Base-by-base conservation (phyloP, 1,140 invertebrate species). In the Campodea augens region DNA sequence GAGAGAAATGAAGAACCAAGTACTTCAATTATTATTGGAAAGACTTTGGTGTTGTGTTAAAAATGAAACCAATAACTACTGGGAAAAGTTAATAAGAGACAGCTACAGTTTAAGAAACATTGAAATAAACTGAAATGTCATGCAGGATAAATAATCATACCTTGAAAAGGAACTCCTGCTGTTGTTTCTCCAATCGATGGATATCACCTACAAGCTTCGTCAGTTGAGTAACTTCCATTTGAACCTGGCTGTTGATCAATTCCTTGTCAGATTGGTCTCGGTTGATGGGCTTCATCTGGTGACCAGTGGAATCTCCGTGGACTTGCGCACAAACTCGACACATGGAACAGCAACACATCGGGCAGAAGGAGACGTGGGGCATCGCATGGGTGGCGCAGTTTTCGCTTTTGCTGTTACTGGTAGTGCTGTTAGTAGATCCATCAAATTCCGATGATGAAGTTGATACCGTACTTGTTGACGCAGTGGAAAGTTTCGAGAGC, bases 181-280 rank as follows among this genome's bases (percentile, higher is more conserved):
- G 77, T 49, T 74, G 72, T 57, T 65, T 64, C 29, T 71, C 71
- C 51, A 81, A 61, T 52, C 67, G 69, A 58, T 71, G 71, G 37
- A 76, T 73, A 49, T 77, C 77, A 39, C 59, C 56, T 23, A 72
- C 64, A 54, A 74, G 65, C 51, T 72, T 73, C 41, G 60, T 60
- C 10, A 51, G 29, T n/a, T 41, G 40, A 36, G 42, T 24, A 36
- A 70, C 43, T 50, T 70, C 67, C n/a, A 61, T 58, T 55, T 53
- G 50, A 13, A 53, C 41, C 44, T 53, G 36, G 5, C 39, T 49
- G 12, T 44, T 7, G 5, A 38, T 62, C 49, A 75, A 68, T 50
- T 76, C 74, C 60, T 71, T 73, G n/a, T n/a, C n/a, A n/a, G n/a
- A n/a, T n/a, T n/a, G n/a, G 49, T 74, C 73, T 60, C 80, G 76